These are phyloP conservation scores for Xenopus laevis DNA, from an alignment of 2,113 vertebrate species.

Conservation along the genomic window DNA sequence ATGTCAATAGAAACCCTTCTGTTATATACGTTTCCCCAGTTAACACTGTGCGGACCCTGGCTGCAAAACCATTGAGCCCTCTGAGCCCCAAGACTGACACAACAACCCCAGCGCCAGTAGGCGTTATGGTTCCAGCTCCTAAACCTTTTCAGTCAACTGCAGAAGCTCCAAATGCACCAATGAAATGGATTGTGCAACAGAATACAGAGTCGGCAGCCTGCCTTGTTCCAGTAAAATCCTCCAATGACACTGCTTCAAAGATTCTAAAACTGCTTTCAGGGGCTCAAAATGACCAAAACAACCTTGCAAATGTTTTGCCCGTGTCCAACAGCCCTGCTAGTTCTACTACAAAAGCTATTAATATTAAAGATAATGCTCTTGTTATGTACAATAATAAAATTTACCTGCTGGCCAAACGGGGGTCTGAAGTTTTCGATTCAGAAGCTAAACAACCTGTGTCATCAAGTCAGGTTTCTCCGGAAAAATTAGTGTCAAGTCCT, in stretches of 20 bases:
- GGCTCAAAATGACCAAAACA: constrained; percentile 49
- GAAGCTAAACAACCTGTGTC: not conserved
- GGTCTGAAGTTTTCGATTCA: constrained; percentile 51
- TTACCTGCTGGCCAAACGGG: constrained; percentile 73
- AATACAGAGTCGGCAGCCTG: constrained; percentile 48
- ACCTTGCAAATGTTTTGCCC: constrained; percentile 47
- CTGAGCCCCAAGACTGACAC: constrained; percentile 37
- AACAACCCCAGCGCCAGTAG: not conserved
- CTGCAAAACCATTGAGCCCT: constrained; percentile 44
- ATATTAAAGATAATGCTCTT: constrained; percentile 70
- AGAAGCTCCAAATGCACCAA: constrained; percentile 58
- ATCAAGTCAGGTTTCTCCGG: not conserved
- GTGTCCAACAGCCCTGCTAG: constrained; percentile 41
- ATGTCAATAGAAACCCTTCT: constrained; percentile 49
- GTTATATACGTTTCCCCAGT: constrained; percentile 76
- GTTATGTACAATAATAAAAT: constrained; percentile 81
- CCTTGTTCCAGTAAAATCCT: constrained; percentile 66
- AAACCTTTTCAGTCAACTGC: constrained; percentile 15
- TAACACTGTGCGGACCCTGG: constrained; percentile 63
- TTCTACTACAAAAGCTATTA: constrained; percentile 52
- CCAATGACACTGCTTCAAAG: constrained; percentile 64
- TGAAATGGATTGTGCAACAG: constrained; percentile 81
- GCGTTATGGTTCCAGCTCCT: not conserved
- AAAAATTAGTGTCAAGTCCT: not conserved
- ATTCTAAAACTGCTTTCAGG: constrained; percentile 66